Conservation (phyloP, 2,113 vertebrate species). For the Microcebus tavaratra region DNA sequence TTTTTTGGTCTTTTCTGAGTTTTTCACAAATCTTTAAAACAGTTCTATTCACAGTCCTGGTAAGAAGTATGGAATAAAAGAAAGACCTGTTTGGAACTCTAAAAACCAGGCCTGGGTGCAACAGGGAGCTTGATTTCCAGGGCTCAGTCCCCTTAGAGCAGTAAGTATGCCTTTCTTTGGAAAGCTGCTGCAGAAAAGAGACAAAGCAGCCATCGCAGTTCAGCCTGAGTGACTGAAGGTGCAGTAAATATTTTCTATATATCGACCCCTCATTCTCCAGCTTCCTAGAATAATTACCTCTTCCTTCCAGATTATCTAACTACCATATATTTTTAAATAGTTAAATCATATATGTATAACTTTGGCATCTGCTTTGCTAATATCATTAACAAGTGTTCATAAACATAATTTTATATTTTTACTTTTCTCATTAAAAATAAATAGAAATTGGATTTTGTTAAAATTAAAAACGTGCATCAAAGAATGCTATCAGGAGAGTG, state of each 20-base stretch:
- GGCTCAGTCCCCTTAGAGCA: neutral
- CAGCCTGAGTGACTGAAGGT: neutral
- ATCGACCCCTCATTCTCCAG: neutral
- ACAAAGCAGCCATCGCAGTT: neutral
- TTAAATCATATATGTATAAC: neutral
- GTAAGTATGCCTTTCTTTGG: neutral
- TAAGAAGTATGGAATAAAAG: neutral
- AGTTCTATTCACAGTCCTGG: neutral
- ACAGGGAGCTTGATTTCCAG: neutral
- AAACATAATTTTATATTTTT: constrained; percentile 3
- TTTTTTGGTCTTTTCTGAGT: neutral
- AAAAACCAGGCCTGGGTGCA: neutral
- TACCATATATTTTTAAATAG: neutral
- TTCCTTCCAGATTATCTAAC: neutral
- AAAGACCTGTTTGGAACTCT: neutral
- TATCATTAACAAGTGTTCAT: neutral
- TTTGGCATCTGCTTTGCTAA: neutral
- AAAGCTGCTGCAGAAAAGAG: neutral
- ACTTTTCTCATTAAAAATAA: neutral
- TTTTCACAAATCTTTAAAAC: constrained; percentile 4
- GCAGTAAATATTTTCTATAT: neutral
- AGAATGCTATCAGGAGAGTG: neutral
- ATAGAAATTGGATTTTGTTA: neutral
- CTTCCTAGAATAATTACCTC: neutral
- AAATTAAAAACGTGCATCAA: constrained; percentile 24